phyloP scores from a whole-genome alignment of 2,113 vertebrate genomes.

The Empidonax alnorum region DNA sequence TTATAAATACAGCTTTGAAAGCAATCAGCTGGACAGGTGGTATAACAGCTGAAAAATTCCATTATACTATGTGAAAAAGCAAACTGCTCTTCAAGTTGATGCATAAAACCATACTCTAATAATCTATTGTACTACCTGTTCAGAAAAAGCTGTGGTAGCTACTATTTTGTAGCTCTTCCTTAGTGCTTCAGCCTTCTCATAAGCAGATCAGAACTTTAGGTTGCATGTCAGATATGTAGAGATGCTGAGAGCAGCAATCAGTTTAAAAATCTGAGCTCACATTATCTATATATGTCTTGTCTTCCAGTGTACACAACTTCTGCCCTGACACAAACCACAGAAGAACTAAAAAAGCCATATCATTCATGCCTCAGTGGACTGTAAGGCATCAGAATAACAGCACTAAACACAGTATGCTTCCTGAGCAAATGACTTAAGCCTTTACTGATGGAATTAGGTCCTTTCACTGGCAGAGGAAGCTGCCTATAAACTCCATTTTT shows the following conservation, averaged over 20 bases:
- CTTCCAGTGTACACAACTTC: not conserved
- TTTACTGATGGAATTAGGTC: not conserved
- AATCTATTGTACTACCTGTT: not conserved
- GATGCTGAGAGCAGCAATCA: not conserved
- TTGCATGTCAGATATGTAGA: not conserved
- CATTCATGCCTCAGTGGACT: not conserved
- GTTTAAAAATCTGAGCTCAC: not conserved
- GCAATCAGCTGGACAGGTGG: not conserved
- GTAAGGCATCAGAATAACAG: not conserved
- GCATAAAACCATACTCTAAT: not conserved
- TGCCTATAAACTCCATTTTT: not conserved
- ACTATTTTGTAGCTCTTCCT: not conserved
- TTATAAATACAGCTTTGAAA: not conserved
- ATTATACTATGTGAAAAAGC: not conserved
- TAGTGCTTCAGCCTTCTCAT: not conserved
- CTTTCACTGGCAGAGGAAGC: not conserved
- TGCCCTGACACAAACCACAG: not conserved
- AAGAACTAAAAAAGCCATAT: not conserved
- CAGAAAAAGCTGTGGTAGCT: not conserved
- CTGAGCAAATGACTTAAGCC: not conserved
- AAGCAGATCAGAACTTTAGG: not conserved
- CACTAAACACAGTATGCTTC: not conserved
- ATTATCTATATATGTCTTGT: not conserved
- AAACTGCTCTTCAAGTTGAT: not conserved
- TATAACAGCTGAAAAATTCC: not conserved